Evolutionary conservation across 2,113 vertebrate species (phyloP), one percentile per base, ranked within the genome.

Genomic region (Pteropus alecto): DNA sequence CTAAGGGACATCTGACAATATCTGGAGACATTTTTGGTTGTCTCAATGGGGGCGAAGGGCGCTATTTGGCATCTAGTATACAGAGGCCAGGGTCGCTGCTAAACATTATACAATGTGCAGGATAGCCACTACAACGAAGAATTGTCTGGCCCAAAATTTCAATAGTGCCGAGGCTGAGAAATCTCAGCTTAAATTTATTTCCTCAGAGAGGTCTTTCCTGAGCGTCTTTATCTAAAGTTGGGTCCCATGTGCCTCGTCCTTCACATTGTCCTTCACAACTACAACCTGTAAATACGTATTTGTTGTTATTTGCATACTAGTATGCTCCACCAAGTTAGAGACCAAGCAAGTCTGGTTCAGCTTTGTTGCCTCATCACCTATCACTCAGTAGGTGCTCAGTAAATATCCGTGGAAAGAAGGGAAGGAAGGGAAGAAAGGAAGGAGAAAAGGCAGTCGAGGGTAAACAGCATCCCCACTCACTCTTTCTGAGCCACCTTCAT

Each of bases 381-480:
- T 14, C 48, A 18, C 26, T 30, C 68, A 12, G 33, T 6, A 67
- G 19, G 65, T n/a, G 43, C 46, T 79, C 65, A 58, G 2, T 58
- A 90, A 58, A 61, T 84, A 60, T 4, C 30, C 7, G 0, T 41
- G 74, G 56, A 12, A 68, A 81, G 26, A 67, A 56, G 48, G 18
- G 15, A 91, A 22, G 84, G 54, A n/a, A 58, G 43, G 26, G 24
- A 28, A 61, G 30, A 19, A 89, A 28, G 48, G 48, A 83, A 9
- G 43, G 9, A 89, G n/a, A 67, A 61, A 78, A 7, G 41, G 6
- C 19, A 14, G 2, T 43, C 46, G 41, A 22, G 58, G 41, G 54
- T 10, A 6, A 12, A 33, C 46, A 7, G 0, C 26, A 21, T 33
- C 82, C 24, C 26, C 0, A 11, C 18, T 22, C 3, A 1, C 68